Evolutionary conservation across 23 tunicate species (phyloP).

Genomic region (Ascidia mentula): DNA sequence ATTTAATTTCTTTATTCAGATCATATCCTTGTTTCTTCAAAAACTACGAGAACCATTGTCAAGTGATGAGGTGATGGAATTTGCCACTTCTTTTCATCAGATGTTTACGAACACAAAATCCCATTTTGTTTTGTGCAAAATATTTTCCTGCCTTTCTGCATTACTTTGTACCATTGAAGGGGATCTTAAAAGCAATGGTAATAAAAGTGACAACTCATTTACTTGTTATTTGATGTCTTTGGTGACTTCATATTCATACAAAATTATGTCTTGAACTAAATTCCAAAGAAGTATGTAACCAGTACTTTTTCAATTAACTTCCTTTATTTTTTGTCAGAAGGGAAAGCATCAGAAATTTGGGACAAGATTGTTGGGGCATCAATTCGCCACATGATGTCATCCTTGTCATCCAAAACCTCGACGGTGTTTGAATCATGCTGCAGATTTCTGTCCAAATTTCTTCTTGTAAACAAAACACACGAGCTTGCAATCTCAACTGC

Average conservation of each 20-base stretch:
- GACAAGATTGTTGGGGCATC: not conserved
- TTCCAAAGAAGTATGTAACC: too few species aligned
- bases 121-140: not conserved
- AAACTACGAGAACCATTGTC: not conserved
- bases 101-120: not conserved
- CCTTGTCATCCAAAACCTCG: not conserved
- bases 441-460: not conserved
- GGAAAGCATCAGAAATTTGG: not conserved
- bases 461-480: not conserved
- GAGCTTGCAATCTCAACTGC: not conserved
- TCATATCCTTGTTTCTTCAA: not conserved
- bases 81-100: not conserved
- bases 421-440: not conserved
- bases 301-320: too few species aligned
- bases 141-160: not conserved
- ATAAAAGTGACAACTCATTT: too few species aligned
- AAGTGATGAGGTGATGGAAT: not conserved
- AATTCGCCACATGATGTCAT: not conserved
- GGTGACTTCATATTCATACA: too few species aligned
- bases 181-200: too few species aligned
- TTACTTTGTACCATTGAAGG: not conserved
- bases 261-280: too few species aligned
- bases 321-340: too few species aligned
- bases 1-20: not conserved
- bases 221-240: too few species aligned